A percentile compares a stretch with the other conserved stretches of the same genome.
Conservation (phyloP, 2,797 vertebrate species). For the Neostethus bicornis region DNA sequence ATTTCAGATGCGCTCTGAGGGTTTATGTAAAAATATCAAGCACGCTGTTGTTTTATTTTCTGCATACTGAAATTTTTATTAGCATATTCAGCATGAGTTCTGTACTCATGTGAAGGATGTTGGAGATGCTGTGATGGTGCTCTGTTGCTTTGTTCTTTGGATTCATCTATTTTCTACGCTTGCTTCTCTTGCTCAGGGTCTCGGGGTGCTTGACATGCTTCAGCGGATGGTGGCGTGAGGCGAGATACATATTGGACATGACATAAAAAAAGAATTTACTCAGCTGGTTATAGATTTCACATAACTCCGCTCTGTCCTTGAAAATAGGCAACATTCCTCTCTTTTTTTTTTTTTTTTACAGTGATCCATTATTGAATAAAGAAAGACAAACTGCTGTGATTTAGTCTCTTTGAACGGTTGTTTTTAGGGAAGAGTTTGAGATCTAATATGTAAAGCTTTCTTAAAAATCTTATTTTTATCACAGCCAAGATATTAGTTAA, state of each 20-base stretch:
- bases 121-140: slow-evolving; percentile 29
- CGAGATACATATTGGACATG: background rate
- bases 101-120: slow-evolving; percentile 41
- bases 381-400: background rate
- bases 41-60: slow-evolving; percentile 59
- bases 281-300: background rate
- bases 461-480: background rate
- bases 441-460: background rate
- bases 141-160: slow-evolving; percentile 5
- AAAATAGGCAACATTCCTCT: background rate
- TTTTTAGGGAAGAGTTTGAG: background rate
- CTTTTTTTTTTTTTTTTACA: background rate
- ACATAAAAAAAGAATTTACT: background rate
- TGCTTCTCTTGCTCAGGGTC: background rate
- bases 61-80: slow-evolving; percentile 52
- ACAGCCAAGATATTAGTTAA: background rate
- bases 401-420: background rate
- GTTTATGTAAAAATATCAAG: slow-evolving; percentile 71
- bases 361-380: background rate
- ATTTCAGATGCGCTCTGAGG: slow-evolving; percentile 46
- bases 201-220: background rate
- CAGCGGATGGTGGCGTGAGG: background rate
- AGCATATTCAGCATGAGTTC: slow-evolving; percentile 61
- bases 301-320: background rate
- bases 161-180: background rate